A percentile compares a stretch with the other conserved stretches of the same genome.
Evolutionary conservation across 2,888 invertebrate species (phyloP).

Genomic region (Heliconius ismenius): DNA sequence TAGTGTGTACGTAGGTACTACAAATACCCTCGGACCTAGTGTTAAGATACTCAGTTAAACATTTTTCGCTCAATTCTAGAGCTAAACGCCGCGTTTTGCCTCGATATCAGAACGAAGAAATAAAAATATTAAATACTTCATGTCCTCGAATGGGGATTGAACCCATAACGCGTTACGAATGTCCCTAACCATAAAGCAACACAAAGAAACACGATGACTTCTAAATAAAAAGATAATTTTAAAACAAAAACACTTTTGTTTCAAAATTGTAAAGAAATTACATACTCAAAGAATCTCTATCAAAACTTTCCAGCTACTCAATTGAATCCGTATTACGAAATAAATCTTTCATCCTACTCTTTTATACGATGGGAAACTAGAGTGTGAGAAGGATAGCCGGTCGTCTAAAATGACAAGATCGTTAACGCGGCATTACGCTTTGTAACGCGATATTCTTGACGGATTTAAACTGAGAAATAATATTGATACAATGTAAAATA

Average conservation of each 20-base stretch:
- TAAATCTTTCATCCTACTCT: background rate
- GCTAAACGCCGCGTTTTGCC: too few relatives aligned
- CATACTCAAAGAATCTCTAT: constrained; percentile 5
- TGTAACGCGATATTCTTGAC: constrained; percentile 16
- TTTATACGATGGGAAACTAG: background rate
- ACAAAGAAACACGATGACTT: background rate
- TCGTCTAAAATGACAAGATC: constrained; percentile 6
- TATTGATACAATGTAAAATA: background rate
- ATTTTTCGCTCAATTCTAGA: too few relatives aligned
- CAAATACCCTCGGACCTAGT: too few relatives aligned
- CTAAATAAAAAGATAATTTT: background rate
- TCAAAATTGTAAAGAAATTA: background rate
- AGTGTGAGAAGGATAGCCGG: background rate
- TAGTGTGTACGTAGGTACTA: too few relatives aligned
- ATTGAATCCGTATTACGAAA: constrained; percentile 15
- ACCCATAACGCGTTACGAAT: too few relatives aligned
- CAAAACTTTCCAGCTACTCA: constrained; percentile 17
- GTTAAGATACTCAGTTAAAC: accelerated
- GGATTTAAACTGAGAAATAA: background rate
- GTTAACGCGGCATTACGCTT: constrained; percentile 14
- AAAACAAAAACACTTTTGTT: background rate
- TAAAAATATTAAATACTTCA: too few relatives aligned
- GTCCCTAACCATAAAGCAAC: too few relatives aligned
- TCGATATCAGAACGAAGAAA: too few relatives aligned
- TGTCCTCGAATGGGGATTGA: too few relatives aligned